Conservation (phyloP, 2,797 vertebrate genomes). For the Capromys pilorides region DNA sequence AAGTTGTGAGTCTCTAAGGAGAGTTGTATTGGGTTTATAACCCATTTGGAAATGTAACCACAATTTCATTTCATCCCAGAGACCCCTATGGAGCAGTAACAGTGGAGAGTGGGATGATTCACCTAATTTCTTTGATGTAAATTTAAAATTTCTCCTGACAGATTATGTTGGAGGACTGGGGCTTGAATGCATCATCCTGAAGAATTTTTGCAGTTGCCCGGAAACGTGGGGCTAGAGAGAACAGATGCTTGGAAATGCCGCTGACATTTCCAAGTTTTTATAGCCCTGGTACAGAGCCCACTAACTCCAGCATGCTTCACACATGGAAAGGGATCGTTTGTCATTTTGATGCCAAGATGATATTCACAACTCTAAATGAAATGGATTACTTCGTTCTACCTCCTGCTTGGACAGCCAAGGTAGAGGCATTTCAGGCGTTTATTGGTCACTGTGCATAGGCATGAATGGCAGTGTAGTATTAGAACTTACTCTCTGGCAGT, state of each 20-base stretch:
- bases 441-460: not conserved
- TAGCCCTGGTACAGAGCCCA: conserved; percentile 58
- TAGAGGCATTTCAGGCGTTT: conserved; percentile 10
- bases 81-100: conserved; percentile 60
- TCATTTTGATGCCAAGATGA: conserved; percentile 72
- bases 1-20: conserved; percentile 69
- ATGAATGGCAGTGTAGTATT: not conserved
- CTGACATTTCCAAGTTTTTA: conserved; percentile 72
- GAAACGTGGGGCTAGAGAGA: conserved; percentile 76
- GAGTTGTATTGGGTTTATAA: conserved; percentile 67
- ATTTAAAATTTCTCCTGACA: conserved; percentile 80
- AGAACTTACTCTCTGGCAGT: not conserved
- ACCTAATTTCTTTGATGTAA: conserved; percentile 80
- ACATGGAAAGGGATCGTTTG: conserved; percentile 70
- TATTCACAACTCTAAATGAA: conserved; percentile 69
- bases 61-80: conserved; percentile 72
- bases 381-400: conserved; percentile 60
- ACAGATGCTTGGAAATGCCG: conserved; percentile 65
- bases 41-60: conserved; percentile 70
- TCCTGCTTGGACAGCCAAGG: conserved; percentile 53
- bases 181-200: conserved; percentile 75
- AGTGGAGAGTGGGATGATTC: conserved; percentile 70
- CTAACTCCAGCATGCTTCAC: conserved; percentile 69
- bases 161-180: conserved; percentile 63
- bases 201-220: conserved; percentile 68